phyloP scores from a whole-genome alignment of 2,888 invertebrate species.

The Drosophila aldrichi region DNA sequence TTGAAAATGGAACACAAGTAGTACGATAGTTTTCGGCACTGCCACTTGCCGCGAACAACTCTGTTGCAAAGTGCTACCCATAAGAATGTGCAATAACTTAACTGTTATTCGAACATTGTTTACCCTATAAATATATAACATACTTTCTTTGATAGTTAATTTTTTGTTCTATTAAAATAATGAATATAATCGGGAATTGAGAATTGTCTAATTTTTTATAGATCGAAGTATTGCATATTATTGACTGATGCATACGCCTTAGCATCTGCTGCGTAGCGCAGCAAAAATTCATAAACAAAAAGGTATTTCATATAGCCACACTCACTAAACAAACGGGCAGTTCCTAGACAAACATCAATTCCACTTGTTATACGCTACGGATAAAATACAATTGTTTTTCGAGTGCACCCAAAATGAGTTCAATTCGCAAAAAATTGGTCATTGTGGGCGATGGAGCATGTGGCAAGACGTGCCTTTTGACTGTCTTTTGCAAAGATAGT shows the following conservation, averaged over 20 bases:
- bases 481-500: conserved; percentile 99
- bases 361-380: conserved; percentile 61
- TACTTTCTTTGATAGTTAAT: too few relatives aligned
- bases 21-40: conserved; percentile 10
- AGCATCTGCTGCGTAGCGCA: conserved; percentile 34
- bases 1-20: neutral
- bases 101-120: conserved; percentile 38
- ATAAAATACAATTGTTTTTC: neutral
- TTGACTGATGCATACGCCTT: conserved; percentile 20
- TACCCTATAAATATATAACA: conserved; percentile 23
- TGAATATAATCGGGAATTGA: rapidly evolving
- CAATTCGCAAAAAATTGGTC: conserved; percentile 98
- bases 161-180: neutral
- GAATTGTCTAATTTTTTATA: too few relatives aligned
- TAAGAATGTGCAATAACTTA: conserved; percentile 6
- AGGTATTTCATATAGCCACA: conserved; percentile 25
- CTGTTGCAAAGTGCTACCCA: conserved; percentile 43
- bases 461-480: conserved; percentile 99
- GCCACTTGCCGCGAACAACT: conserved; percentile 14
- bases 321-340: conserved; percentile 20
- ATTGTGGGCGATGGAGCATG: conserved; percentile 99
- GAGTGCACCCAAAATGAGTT: conserved; percentile 88
- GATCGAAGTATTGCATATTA: neutral
- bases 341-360: conserved; percentile 83
- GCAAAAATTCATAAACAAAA: conserved; percentile 54